phyloP scores from a whole-genome alignment of 64 coral and sea anemone species.

The Pocillopora verrucosa region DNA sequence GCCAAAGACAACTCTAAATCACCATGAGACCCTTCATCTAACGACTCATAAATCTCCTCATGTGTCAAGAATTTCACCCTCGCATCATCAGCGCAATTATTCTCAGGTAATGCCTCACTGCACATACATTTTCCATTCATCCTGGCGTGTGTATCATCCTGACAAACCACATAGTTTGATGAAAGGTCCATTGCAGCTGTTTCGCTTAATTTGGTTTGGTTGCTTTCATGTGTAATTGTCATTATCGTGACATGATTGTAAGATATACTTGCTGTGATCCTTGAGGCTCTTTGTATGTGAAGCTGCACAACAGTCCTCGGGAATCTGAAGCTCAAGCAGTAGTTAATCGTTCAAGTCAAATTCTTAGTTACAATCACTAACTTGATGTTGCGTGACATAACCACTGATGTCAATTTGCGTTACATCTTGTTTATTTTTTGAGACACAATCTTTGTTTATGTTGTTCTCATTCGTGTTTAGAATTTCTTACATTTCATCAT shows the following conservation, averaged over 20 bases:
- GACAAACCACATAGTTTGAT: too few species aligned
- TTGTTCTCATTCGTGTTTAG: not conserved
- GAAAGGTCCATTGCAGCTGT: too few species aligned
- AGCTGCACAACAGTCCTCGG: not conserved
- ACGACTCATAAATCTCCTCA: not conserved
- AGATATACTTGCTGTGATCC: not conserved
- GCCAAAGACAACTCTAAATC: conserved; percentile 36
- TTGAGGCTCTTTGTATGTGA: too few species aligned
- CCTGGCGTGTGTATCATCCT: too few species aligned
- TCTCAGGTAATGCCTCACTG: too few species aligned
- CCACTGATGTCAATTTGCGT: too few species aligned
- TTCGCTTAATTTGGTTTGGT: too few species aligned
- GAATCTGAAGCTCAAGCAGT: not conserved
- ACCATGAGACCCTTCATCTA: conserved; percentile 5
- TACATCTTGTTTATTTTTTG: not conserved
- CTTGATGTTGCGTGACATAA: too few species aligned
- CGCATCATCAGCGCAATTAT: too few species aligned
- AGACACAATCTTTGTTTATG: too few species aligned
- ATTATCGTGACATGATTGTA: not conserved
- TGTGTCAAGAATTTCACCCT: not conserved
- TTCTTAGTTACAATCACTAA: not conserved
- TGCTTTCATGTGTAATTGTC: not conserved
- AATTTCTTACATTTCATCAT: not conserved
- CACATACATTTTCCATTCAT: too few species aligned
- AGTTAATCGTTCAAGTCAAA: not conserved